A percentile compares a stretch with the other conserved stretches of the same genome.
phyloP scores from a whole-genome alignment of 2,888 invertebrate species.

The Empis stercorea region DNA sequence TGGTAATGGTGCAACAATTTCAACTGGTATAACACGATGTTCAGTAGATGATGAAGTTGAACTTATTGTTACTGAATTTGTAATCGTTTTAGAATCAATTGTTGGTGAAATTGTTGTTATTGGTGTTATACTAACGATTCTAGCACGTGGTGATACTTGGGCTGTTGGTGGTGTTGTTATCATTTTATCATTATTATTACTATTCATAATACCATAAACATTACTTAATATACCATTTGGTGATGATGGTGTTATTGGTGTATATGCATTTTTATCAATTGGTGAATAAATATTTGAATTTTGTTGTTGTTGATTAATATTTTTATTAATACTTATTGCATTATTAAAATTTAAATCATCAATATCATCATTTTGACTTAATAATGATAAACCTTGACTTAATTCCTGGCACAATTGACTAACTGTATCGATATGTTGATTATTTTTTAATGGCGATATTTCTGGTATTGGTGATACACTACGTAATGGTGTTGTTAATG shows the following conservation, averaged over 20 bases:
- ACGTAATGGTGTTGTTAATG: constrained; percentile 28
- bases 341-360: constrained; percentile 44
- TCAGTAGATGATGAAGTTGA: constrained; percentile 7
- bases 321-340: constrained; percentile 42
- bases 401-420: constrained; percentile 65
- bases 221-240: neutral
- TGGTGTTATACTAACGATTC: constrained; percentile 42
- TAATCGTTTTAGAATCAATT: constrained; percentile 29
- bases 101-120: constrained; percentile 42
- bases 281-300: constrained; percentile 5
- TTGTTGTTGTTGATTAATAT: constrained; percentile 33
- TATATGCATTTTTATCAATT: constrained; percentile 3
- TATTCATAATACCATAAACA: neutral
- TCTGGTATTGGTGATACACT: constrained; percentile 68
- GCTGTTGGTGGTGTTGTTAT: constrained; percentile 26
- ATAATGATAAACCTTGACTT: constrained; percentile 52
- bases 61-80: constrained; percentile 15
- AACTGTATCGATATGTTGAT: constrained; percentile 41
- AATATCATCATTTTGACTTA: constrained; percentile 44
- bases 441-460: constrained; percentile 44
- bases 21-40: constrained; percentile 23
- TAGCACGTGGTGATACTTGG: constrained; percentile 51
- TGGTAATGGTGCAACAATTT: constrained; percentile 44
- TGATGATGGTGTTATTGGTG: constrained; percentile 5
- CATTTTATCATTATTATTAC: constrained; percentile 1